Base-by-base conservation (phyloP, 2,113 vertebrate genomes). In the Haplochromis burtoni region DNA sequence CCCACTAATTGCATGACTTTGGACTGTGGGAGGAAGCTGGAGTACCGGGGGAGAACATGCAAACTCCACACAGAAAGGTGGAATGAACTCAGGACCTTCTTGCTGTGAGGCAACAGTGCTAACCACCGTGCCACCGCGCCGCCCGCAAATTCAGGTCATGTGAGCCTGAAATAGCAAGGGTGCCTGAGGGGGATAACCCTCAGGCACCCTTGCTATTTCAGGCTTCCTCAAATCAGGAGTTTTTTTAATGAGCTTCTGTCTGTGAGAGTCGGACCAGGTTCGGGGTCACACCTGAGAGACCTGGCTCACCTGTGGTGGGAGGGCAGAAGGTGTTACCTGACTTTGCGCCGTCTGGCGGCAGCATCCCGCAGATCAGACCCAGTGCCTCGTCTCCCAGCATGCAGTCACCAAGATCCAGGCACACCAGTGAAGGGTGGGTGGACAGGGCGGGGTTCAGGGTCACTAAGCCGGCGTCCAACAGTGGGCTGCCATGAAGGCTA, bases 371-470 rank as follows among this genome's bases (percentile, higher is more conserved):
- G 95, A 99, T 97, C 88, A 98, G 97, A 84, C 97, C 96, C 92
- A 99, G 96, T 6, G 97, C 98, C 95, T 98, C 97, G 73, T 99
- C 98, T 82, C 98, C 98, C 91, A 99, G 95, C 97, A 99, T 97
- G 92, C 98, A 99, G 96, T 99, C 98, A 71, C 98, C 98, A 61
- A 99, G 96, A 85, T 99, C 98, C 96, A 99, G 96, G 85, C 98
- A 97, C 92, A 99, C 97, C 24, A 99, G 96, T 0, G 97, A 96
- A 2, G 98, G 98, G 93, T 99, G 98, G 73, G 97, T 97, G 45
- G 97, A 97, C 89, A 99, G 96, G 7, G 97, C 97, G 7, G 96
- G 93, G 93, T 98, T 99, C 92, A 99, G 96, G 80, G 97, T 96
- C 87, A 98, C 97, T 95, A 99, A 92, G 40, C 98, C 98, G 0